Evolutionary conservation across 2,797 vertebrate species (phyloP).

Genomic region (Siniperca scherzeri): DNA sequence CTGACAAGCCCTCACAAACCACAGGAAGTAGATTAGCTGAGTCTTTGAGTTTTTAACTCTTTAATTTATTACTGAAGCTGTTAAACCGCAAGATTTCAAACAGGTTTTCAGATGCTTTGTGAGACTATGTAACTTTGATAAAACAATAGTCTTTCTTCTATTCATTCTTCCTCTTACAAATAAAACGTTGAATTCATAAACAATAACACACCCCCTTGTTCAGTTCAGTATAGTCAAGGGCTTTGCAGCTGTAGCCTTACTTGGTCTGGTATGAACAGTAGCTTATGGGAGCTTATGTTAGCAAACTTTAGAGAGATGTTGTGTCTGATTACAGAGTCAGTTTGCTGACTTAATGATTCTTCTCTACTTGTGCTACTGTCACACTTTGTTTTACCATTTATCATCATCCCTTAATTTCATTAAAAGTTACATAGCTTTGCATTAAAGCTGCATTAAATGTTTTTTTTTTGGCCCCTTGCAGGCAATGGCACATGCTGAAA

Average conservation of each 20-base stretch:
- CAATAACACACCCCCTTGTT: background rate
- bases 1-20: too few relatives aligned
- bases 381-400: background rate
- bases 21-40: background rate
- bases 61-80: too few relatives aligned
- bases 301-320: background rate
- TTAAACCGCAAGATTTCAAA: background rate
- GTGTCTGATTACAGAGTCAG: background rate
- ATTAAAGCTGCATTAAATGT: background rate
- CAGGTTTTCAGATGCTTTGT: background rate
- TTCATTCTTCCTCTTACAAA: background rate
- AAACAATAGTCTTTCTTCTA: too few relatives aligned
- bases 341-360: background rate
- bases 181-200: background rate
- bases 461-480: background rate
- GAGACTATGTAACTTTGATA: background rate
- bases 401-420: background rate
- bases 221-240: background rate
- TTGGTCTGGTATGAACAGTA: background rate
- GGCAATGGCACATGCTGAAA: background rate
- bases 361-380: background rate
- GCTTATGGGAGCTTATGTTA: background rate
- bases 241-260: background rate
- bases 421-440: background rate
- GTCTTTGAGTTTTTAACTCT: background rate